Evolutionary conservation across 53 echinoderm and acorn worm genomes (phyloP).

Genomic region (Henricia sp.): DNA sequence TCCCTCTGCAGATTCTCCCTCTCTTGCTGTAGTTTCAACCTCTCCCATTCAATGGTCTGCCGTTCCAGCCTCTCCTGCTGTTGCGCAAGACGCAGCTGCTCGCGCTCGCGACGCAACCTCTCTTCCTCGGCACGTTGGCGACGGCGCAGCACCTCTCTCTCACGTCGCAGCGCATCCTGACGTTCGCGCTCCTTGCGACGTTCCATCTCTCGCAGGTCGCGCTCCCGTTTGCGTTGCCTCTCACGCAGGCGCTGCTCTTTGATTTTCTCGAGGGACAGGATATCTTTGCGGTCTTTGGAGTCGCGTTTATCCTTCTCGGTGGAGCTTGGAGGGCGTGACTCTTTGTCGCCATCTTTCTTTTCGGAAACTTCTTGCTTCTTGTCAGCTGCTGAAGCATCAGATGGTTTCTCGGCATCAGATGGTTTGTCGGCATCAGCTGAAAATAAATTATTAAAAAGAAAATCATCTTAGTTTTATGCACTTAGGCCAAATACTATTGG

Average conservation of each 20-base stretch:
- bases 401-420: conserved; percentile 12
- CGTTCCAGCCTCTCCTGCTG: conserved; percentile 87
- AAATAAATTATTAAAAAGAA: too few relatives aligned
- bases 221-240: conserved; percentile 82
- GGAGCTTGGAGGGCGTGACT: conserved; percentile 17
- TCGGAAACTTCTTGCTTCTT: conserved; percentile 32
- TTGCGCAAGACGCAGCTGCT: conserved; percentile 86
- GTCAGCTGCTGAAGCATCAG: conserved; percentile 19
- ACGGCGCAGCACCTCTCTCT: conserved; percentile 84
- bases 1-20: conserved; percentile 91
- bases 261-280: conserved; percentile 92
- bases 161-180: conserved; percentile 71
- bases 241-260: conserved; percentile 92
- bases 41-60: conserved; percentile 88
- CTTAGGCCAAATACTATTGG: too few relatives aligned
- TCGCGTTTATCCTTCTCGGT: conserved; percentile 65
- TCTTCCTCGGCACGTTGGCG: conserved; percentile 91
- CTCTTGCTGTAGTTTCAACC: conserved; percentile 92
- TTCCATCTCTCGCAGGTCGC: conserved; percentile 86
- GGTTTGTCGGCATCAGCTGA: neutral
- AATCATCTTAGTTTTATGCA: too few relatives aligned
- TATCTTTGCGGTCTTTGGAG: conserved; percentile 67
- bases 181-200: conserved; percentile 88
- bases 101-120: conserved; percentile 79
- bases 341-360: conserved; percentile 60